Conservation (phyloP, 1,140 invertebrate species). For the Leptinotarsa defecta region DNA sequence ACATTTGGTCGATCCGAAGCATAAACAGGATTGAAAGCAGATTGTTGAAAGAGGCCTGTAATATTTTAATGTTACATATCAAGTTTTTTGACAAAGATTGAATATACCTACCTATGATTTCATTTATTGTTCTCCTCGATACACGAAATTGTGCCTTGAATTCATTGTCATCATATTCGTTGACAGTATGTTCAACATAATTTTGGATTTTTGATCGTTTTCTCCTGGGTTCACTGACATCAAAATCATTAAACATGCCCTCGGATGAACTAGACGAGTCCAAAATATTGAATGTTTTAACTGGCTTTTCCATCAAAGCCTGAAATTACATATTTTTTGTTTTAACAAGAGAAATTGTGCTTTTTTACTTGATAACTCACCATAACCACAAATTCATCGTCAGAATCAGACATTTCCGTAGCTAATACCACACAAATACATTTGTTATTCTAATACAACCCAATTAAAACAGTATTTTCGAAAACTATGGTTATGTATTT, state of each 20-base stretch:
- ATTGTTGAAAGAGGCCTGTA: slow-evolving; percentile 7
- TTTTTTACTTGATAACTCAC: background rate
- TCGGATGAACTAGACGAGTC: too few species aligned
- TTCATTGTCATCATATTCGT: slow-evolving; percentile 7
- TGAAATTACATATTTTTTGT: background rate
- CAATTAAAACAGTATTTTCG: too few species aligned
- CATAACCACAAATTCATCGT: background rate
- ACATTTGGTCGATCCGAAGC: background rate
- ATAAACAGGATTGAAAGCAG: slow-evolving; percentile 11
- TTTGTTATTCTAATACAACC: too few species aligned
- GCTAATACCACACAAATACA: too few species aligned
- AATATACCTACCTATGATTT: background rate
- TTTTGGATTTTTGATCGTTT: slow-evolving; percentile 7
- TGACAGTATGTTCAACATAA: slow-evolving; percentile 3
- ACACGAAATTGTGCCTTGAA: slow-evolving; percentile 4
- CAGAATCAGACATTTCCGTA: slow-evolving; percentile 6
- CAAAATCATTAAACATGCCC: too few species aligned
- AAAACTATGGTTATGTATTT: too few species aligned
- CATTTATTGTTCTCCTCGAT: background rate
- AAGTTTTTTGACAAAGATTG: background rate
- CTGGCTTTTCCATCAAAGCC: too few species aligned
- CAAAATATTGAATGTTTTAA: too few species aligned
- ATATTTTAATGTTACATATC: background rate
- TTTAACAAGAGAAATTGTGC: background rate
- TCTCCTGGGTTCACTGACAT: background rate